Conservation (phyloP, 2,797 vertebrate species). For the Microchirus variegatus region DNA sequence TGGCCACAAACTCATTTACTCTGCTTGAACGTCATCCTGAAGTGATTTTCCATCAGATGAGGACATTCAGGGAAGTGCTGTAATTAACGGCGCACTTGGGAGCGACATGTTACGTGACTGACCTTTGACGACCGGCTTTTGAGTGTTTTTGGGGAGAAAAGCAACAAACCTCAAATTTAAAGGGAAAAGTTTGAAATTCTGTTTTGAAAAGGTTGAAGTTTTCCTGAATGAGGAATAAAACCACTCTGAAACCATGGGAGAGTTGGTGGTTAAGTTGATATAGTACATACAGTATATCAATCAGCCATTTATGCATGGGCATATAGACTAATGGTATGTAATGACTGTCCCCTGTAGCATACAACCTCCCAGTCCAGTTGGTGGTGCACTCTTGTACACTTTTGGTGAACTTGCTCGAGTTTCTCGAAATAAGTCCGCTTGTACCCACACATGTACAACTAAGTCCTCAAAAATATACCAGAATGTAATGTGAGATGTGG, state of each 20-base stretch:
- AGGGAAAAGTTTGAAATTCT: background rate
- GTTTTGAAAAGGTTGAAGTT: background rate
- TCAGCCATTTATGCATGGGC: too few species aligned
- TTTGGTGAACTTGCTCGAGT: too few species aligned
- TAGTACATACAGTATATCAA: background rate
- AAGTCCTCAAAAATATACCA: too few species aligned
- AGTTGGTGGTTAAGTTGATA: too few species aligned
- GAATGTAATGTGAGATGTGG: too few species aligned
- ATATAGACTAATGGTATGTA: too few species aligned
- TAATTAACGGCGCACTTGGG: conserved; percentile 62
- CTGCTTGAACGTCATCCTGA: conserved; percentile 61
- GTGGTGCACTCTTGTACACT: too few species aligned
- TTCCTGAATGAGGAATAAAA: background rate
- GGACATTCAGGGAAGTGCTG: conserved; percentile 54
- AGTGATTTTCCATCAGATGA: conserved; percentile 65
- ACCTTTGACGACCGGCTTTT: conserved; percentile 53
- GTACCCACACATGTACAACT: too few species aligned
- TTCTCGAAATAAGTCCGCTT: too few species aligned
- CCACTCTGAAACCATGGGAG: background rate
- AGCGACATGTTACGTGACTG: conserved; percentile 58
- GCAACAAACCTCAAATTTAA: conserved; percentile 19
- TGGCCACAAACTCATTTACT: conserved; percentile 59
- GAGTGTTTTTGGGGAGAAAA: conserved; percentile 4
- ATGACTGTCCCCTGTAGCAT: too few species aligned
- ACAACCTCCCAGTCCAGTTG: too few species aligned